These are phyloP conservation scores for Dryocosmus kuriphilus DNA, from an alignment of 2,888 invertebrate genomes.

Conservation along the genomic window DNA sequence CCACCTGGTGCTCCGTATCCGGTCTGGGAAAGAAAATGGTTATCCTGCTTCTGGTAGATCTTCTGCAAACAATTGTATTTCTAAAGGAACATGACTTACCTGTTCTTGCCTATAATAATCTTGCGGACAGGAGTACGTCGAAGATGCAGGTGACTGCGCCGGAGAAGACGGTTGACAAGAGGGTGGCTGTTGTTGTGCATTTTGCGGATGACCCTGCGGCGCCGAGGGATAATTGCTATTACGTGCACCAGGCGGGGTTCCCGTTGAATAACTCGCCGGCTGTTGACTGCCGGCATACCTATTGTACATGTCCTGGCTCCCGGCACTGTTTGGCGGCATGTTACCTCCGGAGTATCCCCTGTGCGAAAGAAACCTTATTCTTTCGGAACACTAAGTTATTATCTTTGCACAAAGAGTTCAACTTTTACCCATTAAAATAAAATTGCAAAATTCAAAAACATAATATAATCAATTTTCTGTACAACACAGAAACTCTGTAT, in stretches of 20 bases:
- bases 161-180: constrained; percentile 87
- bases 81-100: constrained; percentile 77
- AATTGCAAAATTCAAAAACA: not conserved
- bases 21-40: constrained; percentile 59
- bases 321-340: constrained; percentile 72
- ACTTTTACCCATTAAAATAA: not conserved
- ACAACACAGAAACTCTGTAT: not conserved
- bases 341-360: constrained; percentile 76
- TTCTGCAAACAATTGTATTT: not conserved
- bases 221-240: constrained; percentile 80
- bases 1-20: constrained; percentile 74
- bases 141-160: constrained; percentile 85
- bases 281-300: constrained; percentile 75
- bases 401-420: constrained; percentile 15
- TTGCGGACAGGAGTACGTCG: constrained; percentile 76
- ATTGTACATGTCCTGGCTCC: constrained; percentile 76
- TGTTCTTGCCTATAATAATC: constrained; percentile 80
- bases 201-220: constrained; percentile 79
- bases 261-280: constrained; percentile 68
- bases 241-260: constrained; percentile 68
- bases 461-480: not conserved
- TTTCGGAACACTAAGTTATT: constrained; percentile 35
- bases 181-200: constrained; percentile 82
- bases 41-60: not conserved
- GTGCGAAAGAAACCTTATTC: constrained; percentile 41